phyloP scores from a whole-genome alignment of 2,888 invertebrate species.

The Drosophila ezoana region DNA sequence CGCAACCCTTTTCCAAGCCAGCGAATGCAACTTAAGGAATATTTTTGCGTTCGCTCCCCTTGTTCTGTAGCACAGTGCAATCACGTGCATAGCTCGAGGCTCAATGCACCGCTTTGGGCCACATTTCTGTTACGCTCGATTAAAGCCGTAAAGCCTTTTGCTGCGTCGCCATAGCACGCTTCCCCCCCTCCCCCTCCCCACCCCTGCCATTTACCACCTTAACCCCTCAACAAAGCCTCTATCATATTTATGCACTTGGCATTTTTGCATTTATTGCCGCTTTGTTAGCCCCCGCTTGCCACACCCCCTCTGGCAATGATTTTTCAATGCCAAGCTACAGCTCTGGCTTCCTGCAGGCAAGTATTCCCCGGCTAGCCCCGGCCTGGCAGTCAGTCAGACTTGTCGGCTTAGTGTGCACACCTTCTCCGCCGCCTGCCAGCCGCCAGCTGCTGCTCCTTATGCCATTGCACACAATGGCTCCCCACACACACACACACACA shows the following conservation, averaged over 20 bases:
- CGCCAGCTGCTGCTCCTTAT: conserved; percentile 5
- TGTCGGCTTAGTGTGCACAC: conserved; percentile 69
- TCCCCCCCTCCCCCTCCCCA: background rate
- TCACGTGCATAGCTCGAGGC: conserved; percentile 5
- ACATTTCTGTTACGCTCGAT: conserved; percentile 64
- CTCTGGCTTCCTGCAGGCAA: conserved; percentile 48
- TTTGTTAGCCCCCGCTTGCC: conserved; percentile 47
- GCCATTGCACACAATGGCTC: conserved; percentile 43
- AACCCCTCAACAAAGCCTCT: conserved; percentile 7
- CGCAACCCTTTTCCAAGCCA: too few species aligned
- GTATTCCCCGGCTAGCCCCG: conserved; percentile 15
- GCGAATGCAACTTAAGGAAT: background rate
- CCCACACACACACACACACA: conserved; percentile 7
- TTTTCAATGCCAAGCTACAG: conserved; percentile 72
- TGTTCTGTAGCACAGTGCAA: conserved; percentile 17
- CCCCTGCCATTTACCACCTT: background rate
- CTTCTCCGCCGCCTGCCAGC: conserved; percentile 6
- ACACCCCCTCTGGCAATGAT: conserved; percentile 50
- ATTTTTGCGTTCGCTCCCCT: background rate
- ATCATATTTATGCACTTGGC: conserved; percentile 75
- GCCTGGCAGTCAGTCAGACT: conserved; percentile 64
- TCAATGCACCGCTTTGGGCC: conserved; percentile 29
- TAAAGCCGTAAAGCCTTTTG: conserved; percentile 65
- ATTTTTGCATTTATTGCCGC: conserved; percentile 67
- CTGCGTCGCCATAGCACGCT: conserved; percentile 7